Percentiles rank a stretch among this genome's conserved stretches.
Evolutionary conservation across 53 echinoderm and acorn worm species (phyloP).

Genomic region (Antedon mediterranea): DNA sequence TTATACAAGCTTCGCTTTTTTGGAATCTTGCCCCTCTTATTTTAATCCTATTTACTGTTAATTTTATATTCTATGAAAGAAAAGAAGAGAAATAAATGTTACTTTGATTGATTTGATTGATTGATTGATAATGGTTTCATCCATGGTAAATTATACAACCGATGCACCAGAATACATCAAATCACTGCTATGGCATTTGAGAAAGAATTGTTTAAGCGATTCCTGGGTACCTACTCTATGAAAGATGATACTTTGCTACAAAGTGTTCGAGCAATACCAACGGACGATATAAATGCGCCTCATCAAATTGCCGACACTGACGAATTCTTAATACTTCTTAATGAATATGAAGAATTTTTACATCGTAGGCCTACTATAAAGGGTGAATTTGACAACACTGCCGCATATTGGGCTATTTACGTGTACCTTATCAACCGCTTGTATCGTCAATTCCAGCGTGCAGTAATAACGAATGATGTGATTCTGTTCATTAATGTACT

Average conservation of each 20-base stretch:
- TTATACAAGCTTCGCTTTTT: too few species aligned
- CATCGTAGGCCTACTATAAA: background rate
- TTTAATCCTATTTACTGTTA: too few species aligned
- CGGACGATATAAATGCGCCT: conserved; percentile 7
- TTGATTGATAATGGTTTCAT: conserved; percentile 37
- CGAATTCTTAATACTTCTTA: conserved; percentile 7
- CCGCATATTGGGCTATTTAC: conserved; percentile 25
- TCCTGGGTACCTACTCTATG: conserved; percentile 2
- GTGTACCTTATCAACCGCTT: conserved; percentile 18
- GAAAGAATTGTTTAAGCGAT: conserved; percentile 20
- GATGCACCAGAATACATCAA: conserved; percentile 29
- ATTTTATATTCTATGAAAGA: too few species aligned
- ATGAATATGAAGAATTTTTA: conserved; percentile 18
- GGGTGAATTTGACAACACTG: conserved; percentile 13
- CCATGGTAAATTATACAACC: conserved; percentile 46
- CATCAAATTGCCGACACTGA: conserved; percentile 6
- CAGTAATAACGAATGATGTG: conserved; percentile 32
- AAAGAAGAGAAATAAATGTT: too few species aligned
- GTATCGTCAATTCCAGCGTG: conserved; percentile 18
- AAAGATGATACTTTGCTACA: too few species aligned
- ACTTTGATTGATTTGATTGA: too few species aligned
- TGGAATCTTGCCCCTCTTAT: too few species aligned
- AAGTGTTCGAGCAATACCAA: conserved; percentile 6
- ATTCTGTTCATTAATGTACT: conserved; percentile 11
- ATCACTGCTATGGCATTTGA: conserved; percentile 21